Percentiles rank a stretch among this genome's conserved stretches.
phyloP scores from a whole-genome alignment of 2,797 vertebrate species.

The Artibeus jamaicensis region DNA sequence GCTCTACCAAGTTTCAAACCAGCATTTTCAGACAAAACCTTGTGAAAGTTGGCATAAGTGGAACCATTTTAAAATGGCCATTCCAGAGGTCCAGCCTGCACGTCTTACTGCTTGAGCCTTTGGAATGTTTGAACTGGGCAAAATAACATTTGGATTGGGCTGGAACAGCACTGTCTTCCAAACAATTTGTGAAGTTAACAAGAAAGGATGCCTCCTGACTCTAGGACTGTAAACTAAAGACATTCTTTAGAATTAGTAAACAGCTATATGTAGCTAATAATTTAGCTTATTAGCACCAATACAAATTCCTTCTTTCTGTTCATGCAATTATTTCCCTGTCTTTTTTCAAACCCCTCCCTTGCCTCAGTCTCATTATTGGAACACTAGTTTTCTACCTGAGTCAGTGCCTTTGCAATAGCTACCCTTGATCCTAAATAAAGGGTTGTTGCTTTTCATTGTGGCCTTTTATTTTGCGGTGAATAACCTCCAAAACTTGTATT shows the following conservation, averaged over 20 bases:
- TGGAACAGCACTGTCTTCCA: neutral
- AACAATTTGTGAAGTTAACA: neutral
- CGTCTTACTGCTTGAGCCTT: neutral
- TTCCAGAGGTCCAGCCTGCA: neutral
- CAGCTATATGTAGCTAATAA: neutral
- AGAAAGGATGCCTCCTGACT: neutral
- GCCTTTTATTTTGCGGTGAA: neutral
- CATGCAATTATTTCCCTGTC: neutral
- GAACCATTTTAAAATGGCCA: neutral
- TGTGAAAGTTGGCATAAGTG: neutral
- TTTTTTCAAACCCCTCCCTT: neutral
- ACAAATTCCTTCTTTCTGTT: neutral
- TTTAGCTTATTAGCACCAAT: neutral
- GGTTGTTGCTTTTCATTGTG: neutral
- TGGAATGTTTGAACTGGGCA: neutral
- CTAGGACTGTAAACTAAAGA: no score
- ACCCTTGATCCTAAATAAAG: neutral
- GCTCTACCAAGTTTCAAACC: neutral
- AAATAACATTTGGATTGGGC: neutral
- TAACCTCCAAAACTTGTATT: neutral
- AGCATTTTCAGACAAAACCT: neutral
- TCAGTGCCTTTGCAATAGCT: no score
- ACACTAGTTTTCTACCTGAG: neutral
- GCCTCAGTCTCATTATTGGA: neutral
- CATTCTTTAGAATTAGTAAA: neutral